Evolutionary conservation across 2,113 vertebrate genomes (phyloP).

Genomic region (Balaeniceps rex): DNA sequence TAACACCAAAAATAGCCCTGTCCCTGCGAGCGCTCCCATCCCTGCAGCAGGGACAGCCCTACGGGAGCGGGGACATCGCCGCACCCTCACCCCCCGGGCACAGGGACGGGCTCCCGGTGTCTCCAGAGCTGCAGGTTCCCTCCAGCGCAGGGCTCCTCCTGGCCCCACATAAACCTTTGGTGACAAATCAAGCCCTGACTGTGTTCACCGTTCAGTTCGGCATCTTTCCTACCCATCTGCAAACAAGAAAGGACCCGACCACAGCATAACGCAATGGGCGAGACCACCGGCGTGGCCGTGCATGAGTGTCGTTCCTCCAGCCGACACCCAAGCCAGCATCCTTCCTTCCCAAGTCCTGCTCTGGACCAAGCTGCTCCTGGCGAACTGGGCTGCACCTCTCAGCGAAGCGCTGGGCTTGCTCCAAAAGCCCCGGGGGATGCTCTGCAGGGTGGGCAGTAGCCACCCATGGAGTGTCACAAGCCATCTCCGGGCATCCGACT

Average conservation of each 20-base stretch:
- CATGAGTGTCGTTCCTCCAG: background rate
- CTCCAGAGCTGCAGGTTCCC: background rate
- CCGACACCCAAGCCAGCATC: background rate
- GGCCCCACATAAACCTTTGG: background rate
- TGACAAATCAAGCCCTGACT: background rate
- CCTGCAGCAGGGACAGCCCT: background rate
- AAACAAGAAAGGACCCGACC: background rate
- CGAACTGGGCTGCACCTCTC: background rate
- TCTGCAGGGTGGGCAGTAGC: background rate
- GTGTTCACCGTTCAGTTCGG: background rate
- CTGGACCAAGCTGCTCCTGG: fast-evolving
- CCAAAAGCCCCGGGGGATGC: background rate
- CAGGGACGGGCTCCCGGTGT: fast-evolving
- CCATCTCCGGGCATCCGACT: fast-evolving
- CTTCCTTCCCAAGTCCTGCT: background rate
- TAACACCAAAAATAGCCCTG: too few species aligned
- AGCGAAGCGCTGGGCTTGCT: background rate
- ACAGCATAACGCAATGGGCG: fast-evolving
- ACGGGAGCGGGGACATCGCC: fast-evolving
- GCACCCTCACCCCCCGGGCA: background rate
- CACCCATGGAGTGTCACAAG: fast-evolving
- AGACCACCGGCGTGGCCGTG: fast-evolving
- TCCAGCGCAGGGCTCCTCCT: background rate
- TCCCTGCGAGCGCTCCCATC: fast-evolving
- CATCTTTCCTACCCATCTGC: fast-evolving